These are phyloP conservation scores for Mormyrus lacerda DNA, from an alignment of 2,113 vertebrate genomes.

Conservation along the genomic window DNA sequence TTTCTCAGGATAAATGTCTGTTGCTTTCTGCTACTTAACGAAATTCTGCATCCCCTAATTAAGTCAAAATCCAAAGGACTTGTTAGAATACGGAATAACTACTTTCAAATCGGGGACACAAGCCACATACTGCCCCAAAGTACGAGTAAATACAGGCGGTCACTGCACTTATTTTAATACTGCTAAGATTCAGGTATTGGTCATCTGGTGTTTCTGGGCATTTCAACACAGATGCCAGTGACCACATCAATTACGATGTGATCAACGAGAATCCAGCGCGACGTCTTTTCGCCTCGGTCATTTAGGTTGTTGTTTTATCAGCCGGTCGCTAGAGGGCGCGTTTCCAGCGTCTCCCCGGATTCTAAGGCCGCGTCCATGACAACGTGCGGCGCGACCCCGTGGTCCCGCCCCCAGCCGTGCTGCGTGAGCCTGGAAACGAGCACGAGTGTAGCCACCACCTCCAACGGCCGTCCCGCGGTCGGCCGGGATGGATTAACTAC, in stretches of 20 bases:
- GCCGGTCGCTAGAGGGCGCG: not conserved
- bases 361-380: not conserved
- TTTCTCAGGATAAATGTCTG: not conserved
- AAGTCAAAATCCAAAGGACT: not conserved
- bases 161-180: not conserved
- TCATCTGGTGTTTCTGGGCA: not conserved
- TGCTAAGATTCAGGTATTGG: not conserved
- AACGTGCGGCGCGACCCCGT: not conserved
- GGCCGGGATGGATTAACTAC: not conserved
- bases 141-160: not conserved
- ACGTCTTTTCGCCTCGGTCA: not conserved
- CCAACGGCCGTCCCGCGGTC: not conserved
- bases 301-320: not conserved
- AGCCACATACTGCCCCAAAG: not conserved
- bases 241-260: not conserved
- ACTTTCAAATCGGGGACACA: not conserved
- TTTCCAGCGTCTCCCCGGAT: not conserved
- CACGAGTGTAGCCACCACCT: not conserved
- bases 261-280: not conserved
- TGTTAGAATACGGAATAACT: no score
- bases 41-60: not conserved
- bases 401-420: not conserved
- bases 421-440: not conserved
- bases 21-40: not conserved
- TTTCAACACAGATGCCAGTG: not conserved